Evolutionary conservation across 1,140 invertebrate species (phyloP).

Genomic region (Leptopilina clavipes): DNA sequence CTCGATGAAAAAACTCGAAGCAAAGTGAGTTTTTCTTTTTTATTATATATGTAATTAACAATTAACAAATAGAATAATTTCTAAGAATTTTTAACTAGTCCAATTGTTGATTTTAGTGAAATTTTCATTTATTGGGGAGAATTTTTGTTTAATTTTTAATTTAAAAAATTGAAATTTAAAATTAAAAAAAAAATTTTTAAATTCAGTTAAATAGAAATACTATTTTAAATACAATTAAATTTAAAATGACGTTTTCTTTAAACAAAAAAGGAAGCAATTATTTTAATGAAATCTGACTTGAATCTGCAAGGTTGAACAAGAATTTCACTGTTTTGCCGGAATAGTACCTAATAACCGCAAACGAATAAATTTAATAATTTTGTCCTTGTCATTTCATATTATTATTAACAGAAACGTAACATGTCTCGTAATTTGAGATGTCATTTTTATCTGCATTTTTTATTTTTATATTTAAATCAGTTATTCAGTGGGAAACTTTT

Average conservation of each 20-base stretch:
- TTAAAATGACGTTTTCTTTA: neutral
- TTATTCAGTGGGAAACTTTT: neutral
- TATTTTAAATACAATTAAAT: no score
- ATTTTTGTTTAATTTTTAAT: neutral
- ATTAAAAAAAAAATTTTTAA: no score
- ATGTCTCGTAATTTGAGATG: neutral
- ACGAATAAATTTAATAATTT: constrained; percentile 21
- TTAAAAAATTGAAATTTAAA: no score
- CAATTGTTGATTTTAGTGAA: no score
- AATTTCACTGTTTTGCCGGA: neutral
- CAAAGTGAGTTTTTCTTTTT: constrained; percentile 70
- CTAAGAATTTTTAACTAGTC: no score
- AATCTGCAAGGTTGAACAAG: neutral
- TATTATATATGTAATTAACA: no score
- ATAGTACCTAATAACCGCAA: constrained; percentile 2
- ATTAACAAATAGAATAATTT: no score
- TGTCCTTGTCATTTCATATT: constrained; percentile 10
- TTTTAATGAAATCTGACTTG: neutral
- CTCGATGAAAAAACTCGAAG: constrained; percentile 85
- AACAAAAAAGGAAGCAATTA: neutral
- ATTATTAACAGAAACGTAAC: neutral
- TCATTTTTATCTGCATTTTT: neutral
- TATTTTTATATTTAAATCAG: neutral
- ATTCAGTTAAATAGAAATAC: no score
- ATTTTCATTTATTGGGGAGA: no score